These are phyloP conservation scores for Caenorhabditis brenneri DNA, from an alignment of 1,140 invertebrate species.

Conservation along the genomic window DNA sequence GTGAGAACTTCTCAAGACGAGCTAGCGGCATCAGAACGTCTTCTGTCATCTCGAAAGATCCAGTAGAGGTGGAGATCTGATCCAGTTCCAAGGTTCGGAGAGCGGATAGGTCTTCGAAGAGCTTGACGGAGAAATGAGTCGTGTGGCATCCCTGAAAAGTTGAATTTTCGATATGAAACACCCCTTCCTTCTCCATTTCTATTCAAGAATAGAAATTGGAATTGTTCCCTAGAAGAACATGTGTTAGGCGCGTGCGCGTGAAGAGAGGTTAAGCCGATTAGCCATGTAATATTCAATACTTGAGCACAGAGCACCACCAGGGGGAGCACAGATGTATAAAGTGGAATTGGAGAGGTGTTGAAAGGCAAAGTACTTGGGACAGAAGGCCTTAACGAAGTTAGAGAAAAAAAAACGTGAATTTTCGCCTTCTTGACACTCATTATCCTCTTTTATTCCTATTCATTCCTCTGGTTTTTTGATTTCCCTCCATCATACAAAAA, in stretches of 20 bases:
- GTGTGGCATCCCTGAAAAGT: constrained; percentile 9
- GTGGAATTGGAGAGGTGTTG: not conserved
- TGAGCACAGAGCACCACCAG: not conserved
- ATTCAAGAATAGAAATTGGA: too few relatives aligned
- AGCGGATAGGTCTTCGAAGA: not conserved
- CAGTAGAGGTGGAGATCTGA: not conserved
- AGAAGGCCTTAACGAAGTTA: not conserved
- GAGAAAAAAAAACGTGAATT: too few relatives aligned
- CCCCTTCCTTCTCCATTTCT: not conserved
- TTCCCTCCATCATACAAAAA: not conserved
- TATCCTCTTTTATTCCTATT: too few relatives aligned
- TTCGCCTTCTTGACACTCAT: too few relatives aligned
- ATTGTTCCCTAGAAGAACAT: not conserved
- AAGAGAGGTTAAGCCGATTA: constrained; percentile 37
- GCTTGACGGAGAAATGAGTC: not conserved
- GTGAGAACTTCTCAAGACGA: constrained; percentile 8
- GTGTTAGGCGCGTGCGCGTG: constrained; percentile 21
- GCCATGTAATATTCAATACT: constrained; percentile 43
- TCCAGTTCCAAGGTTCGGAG: not conserved
- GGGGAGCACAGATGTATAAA: not conserved
- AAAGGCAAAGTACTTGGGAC: not conserved
- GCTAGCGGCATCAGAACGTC: constrained; percentile 12
- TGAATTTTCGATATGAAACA: not conserved
- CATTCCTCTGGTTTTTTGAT: too few relatives aligned
- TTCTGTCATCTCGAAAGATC: constrained; percentile 16